Conservation (phyloP, 2,113 vertebrate species). For the Lepisosteus osseus region DNA sequence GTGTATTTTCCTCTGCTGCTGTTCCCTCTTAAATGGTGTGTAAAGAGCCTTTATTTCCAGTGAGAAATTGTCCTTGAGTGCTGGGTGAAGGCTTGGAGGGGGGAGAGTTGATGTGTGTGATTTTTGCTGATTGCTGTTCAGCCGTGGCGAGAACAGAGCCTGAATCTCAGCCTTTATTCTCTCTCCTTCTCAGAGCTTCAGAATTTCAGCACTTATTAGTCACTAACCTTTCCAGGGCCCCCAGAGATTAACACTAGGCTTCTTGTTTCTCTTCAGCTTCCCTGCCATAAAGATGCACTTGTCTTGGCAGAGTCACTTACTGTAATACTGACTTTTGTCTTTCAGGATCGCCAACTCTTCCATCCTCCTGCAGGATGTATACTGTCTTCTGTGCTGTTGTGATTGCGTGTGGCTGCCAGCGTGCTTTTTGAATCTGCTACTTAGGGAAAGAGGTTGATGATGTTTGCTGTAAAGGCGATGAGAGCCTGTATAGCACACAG, state of each 20-base stretch:
- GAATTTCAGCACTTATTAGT: slow-evolving; percentile 11
- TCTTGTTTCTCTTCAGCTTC: slow-evolving; percentile 27
- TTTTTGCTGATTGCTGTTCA: too few species aligned
- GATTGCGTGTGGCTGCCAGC: not conserved
- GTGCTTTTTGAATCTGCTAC: not conserved
- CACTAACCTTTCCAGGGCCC: slow-evolving; percentile 20
- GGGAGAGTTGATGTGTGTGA: too few species aligned
- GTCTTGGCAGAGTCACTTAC: slow-evolving; percentile 20
- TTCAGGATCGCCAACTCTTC: slow-evolving; percentile 3
- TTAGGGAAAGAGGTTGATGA: not conserved
- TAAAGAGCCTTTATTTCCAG: too few species aligned
- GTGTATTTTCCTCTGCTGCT: too few species aligned
- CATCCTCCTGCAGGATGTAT: not conserved
- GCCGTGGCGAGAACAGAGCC: too few species aligned
- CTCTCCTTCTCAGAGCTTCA: not conserved
- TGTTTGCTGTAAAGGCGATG: not conserved
- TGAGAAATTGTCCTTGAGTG: too few species aligned
- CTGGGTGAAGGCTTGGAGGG: too few species aligned
- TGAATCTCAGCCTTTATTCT: not conserved
- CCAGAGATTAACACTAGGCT: slow-evolving; percentile 29
- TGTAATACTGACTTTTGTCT: not conserved
- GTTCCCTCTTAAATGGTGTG: too few species aligned
- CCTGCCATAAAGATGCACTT: slow-evolving; percentile 37
- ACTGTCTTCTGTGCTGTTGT: not conserved
- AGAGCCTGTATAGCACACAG: not conserved